Evolutionary conservation across 2,113 vertebrate species (phyloP).

Genomic region (Pelecanoides urinatrix): DNA sequence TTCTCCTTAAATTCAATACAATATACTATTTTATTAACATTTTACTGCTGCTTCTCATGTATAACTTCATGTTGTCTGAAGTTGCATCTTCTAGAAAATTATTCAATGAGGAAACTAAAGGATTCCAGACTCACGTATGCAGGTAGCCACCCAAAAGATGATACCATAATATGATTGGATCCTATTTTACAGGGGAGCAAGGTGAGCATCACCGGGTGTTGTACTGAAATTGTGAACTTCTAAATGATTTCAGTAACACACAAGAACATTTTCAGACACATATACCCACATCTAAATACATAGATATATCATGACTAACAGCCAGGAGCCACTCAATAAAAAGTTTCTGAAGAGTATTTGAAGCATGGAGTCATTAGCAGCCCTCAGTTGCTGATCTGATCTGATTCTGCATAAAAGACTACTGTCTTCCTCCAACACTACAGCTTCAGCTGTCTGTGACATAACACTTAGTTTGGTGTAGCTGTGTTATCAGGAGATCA

Average conservation of each 20-base stretch:
- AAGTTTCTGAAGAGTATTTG: not conserved
- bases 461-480: not conserved
- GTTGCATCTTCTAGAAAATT: not conserved
- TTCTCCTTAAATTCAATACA: not conserved
- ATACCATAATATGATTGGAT: not conserved
- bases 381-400: not conserved
- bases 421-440: not conserved
- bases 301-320: not conserved
- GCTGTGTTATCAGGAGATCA: not conserved
- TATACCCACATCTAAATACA: not conserved
- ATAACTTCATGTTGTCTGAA: not conserved
- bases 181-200: not conserved
- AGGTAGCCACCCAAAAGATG: not conserved
- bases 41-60: not conserved
- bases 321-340: not conserved
- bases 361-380: not conserved
- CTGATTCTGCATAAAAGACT: not conserved
- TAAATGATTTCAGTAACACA: not conserved
- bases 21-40: not conserved
- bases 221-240: not conserved
- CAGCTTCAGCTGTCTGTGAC: not conserved
- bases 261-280: not conserved
- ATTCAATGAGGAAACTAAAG: not conserved
- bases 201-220: not conserved
- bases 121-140: not conserved